Base-by-base conservation (phyloP, 2,113 vertebrate species). In the Panthera tigris region DNA sequence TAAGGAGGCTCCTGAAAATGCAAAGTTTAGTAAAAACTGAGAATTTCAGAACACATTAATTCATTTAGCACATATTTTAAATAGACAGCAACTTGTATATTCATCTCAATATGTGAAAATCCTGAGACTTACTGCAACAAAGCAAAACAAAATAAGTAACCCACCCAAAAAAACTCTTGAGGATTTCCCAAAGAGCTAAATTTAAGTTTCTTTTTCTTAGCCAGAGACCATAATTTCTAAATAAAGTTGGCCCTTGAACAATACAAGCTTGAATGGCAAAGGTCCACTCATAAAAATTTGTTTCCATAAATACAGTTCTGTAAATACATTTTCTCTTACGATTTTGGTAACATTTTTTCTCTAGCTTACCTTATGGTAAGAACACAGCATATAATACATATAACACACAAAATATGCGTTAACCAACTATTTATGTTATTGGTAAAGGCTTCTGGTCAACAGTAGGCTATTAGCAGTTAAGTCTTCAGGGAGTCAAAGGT, bases 1-100 rank as follows among this genome's bases (percentile, higher is more conserved):
- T 99, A 99, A 41, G 99, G 97, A 63, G 99, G 97, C 31, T 99
- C 99, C 98, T 99, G 76, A 61, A 94, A 80, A 74, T 82, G 87
- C 39, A 95, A 96, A 55, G 1, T 88, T 86, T 4, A 91, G 68
- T 89, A 92, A 94, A 94, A 85, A 21, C 13, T 5, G 88, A 81
- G 5, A 83, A 84, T 57, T 96, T 89, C 29, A 89, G 45, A 69
- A 91, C 33, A 83, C 3, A 94, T 27, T 82, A 65, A 83, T 91
- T 90, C n/a, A 93, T 15, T 69, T 68, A 95, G 36, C 39, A 69
- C 33, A 65, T 90, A 79, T 95, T 83, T 97, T 91, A 93, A 94
- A 61, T 84, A 80, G 92, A 41, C n/a, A 80, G 18, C 10, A 91
- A n/a, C 1, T 29, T 74, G 45, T n/a, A 92, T 19, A 73, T 0